phyloP scores from a whole-genome alignment of 2,113 vertebrate genomes.

The Callopanchax toddi region DNA sequence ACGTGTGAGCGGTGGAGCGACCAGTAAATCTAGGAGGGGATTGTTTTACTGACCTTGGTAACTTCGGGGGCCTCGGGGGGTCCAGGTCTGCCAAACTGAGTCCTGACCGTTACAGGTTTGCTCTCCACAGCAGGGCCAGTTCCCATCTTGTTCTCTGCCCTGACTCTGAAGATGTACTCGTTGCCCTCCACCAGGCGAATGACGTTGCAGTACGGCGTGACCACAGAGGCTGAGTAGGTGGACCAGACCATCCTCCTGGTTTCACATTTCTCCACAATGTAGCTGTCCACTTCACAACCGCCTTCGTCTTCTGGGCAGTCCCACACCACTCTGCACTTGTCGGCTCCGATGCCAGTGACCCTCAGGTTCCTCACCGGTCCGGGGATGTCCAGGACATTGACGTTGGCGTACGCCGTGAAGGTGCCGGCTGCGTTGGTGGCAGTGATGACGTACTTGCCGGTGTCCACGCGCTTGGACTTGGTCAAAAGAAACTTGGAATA shows the following conservation, averaged over 20 bases:
- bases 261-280: constrained; percentile 98
- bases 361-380: constrained; percentile 92
- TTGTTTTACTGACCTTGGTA: constrained; percentile 83
- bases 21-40: too few species aligned
- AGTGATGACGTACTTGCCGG: constrained; percentile 92
- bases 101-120: constrained; percentile 91
- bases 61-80: constrained; percentile 93
- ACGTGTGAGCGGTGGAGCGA: not conserved
- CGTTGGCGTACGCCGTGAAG: constrained; percentile 91
- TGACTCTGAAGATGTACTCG: constrained; percentile 97
- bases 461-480: constrained; percentile 90
- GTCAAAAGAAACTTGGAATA: constrained; percentile 90
- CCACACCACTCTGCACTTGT: constrained; percentile 93
- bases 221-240: constrained; percentile 87
- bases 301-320: constrained; percentile 95
- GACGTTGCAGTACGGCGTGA: constrained; percentile 87
- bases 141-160: constrained; percentile 98
- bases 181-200: constrained; percentile 95
- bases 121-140: constrained; percentile 93
- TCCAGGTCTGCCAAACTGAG: constrained; percentile 91
- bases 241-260: constrained; percentile 99
- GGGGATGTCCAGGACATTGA: constrained; percentile 94
- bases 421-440: constrained; percentile 92
- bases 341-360: constrained; percentile 87
- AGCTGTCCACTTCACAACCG: constrained; percentile 98